Conservation (phyloP, 2,113 vertebrate species). For the Protobothrops flavoviridis region DNA sequence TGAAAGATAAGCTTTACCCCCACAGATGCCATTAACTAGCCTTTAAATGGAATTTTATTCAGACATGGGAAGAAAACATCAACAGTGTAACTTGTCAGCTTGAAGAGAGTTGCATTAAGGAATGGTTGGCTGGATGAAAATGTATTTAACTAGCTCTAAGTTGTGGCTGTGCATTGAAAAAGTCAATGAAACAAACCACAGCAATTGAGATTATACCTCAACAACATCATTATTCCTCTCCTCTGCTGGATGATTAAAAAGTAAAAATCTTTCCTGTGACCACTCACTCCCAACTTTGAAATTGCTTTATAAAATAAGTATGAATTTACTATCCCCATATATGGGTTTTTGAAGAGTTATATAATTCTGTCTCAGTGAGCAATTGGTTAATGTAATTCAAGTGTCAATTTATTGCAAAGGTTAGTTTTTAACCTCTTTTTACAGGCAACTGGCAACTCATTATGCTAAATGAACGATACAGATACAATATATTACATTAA, state of each 20-base stretch:
- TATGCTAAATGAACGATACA: not conserved
- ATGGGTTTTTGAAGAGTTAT: not conserved
- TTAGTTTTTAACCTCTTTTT: not conserved
- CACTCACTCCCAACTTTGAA: not conserved
- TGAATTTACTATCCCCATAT: not conserved
- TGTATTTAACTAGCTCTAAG: not conserved
- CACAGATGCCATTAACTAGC: not conserved
- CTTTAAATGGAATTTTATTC: not conserved
- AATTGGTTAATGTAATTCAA: not conserved
- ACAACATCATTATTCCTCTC: not conserved
- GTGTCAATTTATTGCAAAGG: not conserved
- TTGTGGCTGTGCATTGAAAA: not conserved
- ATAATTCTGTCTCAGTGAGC: not conserved
- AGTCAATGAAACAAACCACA: not conserved
- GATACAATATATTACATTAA: not conserved
- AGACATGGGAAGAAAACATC: not conserved
- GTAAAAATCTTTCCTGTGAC: not conserved
- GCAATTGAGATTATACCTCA: not conserved
- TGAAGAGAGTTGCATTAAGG: not conserved
- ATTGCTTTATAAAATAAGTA: not conserved
- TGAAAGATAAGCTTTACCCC: not conserved
- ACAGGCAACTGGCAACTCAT: not conserved
- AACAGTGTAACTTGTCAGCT: not conserved
- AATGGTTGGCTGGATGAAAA: not conserved
- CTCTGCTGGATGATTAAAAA: not conserved